Evolutionary conservation across 2,113 vertebrate species (phyloP), one percentile per base, ranked within the genome.

Genomic region (Bubo scandiacus): DNA sequence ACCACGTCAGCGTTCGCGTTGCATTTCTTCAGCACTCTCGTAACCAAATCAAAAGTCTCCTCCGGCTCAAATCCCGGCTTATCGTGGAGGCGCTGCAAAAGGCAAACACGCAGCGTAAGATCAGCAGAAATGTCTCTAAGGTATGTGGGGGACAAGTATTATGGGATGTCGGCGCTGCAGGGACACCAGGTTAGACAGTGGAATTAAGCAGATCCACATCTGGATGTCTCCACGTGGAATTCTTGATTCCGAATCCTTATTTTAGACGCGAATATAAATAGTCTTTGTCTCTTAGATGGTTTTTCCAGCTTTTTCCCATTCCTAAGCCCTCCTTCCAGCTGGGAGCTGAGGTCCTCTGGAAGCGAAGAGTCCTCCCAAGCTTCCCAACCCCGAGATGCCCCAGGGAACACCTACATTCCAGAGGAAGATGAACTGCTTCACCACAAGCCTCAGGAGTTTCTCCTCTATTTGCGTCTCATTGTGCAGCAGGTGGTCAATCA

Each of bases 401-500:
- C 23, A 13, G 32, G n/a, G 14, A 38, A 70, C 34, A 82, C 85
- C 26, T 82, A 92, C 85, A 0, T 82, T 71, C 92, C 94, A 96
- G 57, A 94, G 74, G 62, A 81, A 94, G 49, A 75, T 45, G 26
- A 95, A 88, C 42, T 95, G 90, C 63, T 87, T 94, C 40, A 91
- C 88, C 63, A 96, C 80, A 11, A 96, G 66, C 45, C 23, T 87
- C 13, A 96, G 70, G 38, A 97, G 74, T 57, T 94, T 96, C 67
- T 95, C 88, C 4, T 97, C 90, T 62, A 97, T 92, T 47, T 55
- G 34, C 0, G 27, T 63, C 86, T 96, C 95, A 4, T 92, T 78
- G 27, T 97, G 75, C 43, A 97, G 85, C 43, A 97, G 88, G 67
- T 97, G 90, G 40, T 97, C 96, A 26, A 97, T 92, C 49, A 97